These are phyloP conservation scores for Paramormyrops hopkinsi DNA, from an alignment of 2,797 vertebrate species.

Conservation along the genomic window DNA sequence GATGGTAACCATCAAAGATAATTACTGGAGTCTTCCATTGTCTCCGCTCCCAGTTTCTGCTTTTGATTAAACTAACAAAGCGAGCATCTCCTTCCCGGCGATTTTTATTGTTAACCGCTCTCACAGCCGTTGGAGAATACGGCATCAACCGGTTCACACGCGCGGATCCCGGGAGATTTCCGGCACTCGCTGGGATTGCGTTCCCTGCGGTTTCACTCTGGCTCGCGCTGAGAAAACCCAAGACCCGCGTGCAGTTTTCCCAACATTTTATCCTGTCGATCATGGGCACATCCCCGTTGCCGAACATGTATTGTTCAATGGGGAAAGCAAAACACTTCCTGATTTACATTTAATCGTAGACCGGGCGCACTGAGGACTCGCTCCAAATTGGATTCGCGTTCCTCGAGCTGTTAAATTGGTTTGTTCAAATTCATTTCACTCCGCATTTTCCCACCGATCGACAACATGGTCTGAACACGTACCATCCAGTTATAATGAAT, in stretches of 20 bases:
- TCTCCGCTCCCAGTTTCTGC: not conserved
- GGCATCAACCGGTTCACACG: not conserved
- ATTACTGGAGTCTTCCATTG: not conserved
- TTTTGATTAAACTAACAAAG: not conserved
- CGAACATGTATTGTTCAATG: not conserved
- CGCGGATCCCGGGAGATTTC: not conserved
- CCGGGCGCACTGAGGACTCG: constrained; percentile 57
- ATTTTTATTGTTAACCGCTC: not conserved
- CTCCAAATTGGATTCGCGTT: constrained; percentile 63
- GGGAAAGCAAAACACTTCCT: constrained; percentile 30
- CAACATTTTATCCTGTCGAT: not conserved
- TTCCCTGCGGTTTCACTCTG: not conserved
- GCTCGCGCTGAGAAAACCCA: not conserved
- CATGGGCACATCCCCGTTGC: not conserved
- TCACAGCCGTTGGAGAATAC: not conserved
- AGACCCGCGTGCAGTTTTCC: not conserved
- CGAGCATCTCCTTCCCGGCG: not conserved
- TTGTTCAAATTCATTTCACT: constrained; percentile 10
- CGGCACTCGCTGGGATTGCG: not conserved
- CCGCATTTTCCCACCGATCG: not conserved
- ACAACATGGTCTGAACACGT: not conserved
- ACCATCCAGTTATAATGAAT: constrained; percentile 5
- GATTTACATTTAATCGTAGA: constrained; percentile 52
- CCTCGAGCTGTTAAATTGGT: constrained; percentile 43
- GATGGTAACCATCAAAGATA: not conserved